phyloP scores from a whole-genome alignment of 2,888 invertebrate species.

The Campoplex nolae region DNA sequence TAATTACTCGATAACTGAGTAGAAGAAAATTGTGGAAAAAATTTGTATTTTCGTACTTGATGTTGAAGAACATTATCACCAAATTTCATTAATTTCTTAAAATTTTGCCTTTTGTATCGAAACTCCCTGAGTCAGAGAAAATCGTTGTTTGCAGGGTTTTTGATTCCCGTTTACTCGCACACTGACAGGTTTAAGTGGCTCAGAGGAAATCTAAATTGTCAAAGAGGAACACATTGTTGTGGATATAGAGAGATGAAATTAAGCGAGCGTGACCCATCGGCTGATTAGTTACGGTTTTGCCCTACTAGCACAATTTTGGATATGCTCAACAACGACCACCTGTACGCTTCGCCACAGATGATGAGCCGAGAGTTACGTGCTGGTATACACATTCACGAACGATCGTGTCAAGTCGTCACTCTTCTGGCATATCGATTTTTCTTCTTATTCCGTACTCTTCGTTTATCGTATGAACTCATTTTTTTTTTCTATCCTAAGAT shows the following conservation, averaged over 20 bases:
- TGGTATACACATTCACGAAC: neutral
- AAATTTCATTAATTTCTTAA: too few relatives aligned
- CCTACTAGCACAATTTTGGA: slow-evolving; percentile 17
- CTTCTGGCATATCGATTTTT: neutral
- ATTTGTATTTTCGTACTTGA: too few relatives aligned
- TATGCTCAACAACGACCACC: slow-evolving; percentile 52
- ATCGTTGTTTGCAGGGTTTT: neutral
- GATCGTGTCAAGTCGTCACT: neutral
- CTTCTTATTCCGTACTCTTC: neutral
- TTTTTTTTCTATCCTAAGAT: too few relatives aligned
- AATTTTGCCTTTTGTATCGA: too few relatives aligned
- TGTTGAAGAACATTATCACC: too few relatives aligned
- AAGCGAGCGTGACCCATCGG: slow-evolving; percentile 44
- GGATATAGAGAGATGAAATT: slow-evolving; percentile 35
- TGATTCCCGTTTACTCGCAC: neutral
- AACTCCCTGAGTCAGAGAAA: too few relatives aligned
- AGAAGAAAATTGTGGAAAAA: too few relatives aligned
- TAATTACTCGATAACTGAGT: too few relatives aligned
- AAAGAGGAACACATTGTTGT: neutral
- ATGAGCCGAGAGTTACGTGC: neutral
- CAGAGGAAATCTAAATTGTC: slow-evolving; percentile 6
- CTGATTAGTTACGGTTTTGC: slow-evolving; percentile 57
- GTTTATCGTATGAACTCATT: neutral
- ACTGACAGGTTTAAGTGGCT: neutral
- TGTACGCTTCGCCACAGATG: slow-evolving; percentile 47